Conservation (phyloP, 2,113 vertebrate genomes). For the Coptodon bakossiorum region DNA sequence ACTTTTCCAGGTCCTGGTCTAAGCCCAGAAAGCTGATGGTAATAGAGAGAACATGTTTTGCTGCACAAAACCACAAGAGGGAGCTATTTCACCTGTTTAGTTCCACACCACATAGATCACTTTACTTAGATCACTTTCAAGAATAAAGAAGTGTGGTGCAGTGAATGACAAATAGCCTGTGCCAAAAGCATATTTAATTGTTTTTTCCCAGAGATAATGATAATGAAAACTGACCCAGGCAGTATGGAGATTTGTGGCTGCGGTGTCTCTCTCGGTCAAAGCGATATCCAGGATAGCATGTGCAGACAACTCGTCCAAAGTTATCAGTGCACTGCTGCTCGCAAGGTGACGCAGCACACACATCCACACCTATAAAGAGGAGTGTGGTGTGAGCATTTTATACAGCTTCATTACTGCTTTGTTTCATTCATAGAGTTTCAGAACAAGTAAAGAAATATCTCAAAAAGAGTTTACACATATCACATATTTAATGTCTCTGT, state of each 20-base stretch:
- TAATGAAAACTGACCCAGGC: conserved; percentile 62
- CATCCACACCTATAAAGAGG: conserved; percentile 60
- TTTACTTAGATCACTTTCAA: background rate
- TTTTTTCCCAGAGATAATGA: background rate
- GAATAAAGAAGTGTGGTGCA: background rate
- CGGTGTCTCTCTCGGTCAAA: conserved; percentile 72
- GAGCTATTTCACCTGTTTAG: background rate
- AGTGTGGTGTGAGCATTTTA: background rate
- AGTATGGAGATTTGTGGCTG: conserved; percentile 71
- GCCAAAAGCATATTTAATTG: background rate
- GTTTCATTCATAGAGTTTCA: background rate
- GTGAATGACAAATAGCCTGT: rapidly evolving
- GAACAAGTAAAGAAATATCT: background rate
- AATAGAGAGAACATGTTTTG: background rate
- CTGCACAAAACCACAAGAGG: background rate
- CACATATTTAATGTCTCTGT: too few species aligned
- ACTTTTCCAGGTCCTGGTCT: background rate
- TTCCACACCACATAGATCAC: too few species aligned
- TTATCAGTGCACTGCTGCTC: conserved; percentile 80
- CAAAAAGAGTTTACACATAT: background rate
- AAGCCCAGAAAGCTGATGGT: background rate
- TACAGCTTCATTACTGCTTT: background rate
- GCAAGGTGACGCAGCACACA: conserved; percentile 72
- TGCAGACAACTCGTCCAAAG: conserved; percentile 75
- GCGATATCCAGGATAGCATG: conserved; percentile 73